A percentile compares a stretch with the other conserved stretches of the same genome.
Conservation (phyloP, 2,888 invertebrate genomes). For the Lasioglossum oenotherae region DNA sequence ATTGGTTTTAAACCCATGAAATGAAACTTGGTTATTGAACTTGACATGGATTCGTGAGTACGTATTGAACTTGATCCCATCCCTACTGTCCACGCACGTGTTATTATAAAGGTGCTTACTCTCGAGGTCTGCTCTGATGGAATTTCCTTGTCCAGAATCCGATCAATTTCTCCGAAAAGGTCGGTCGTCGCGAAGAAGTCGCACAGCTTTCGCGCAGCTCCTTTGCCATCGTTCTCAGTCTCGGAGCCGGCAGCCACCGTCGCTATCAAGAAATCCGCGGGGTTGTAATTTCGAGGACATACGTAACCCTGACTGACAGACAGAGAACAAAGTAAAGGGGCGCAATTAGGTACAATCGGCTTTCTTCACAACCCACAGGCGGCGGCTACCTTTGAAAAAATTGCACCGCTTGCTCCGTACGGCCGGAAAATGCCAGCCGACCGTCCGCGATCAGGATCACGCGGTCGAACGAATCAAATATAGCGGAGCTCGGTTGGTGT, state of each 20-base stretch:
- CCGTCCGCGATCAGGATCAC: constrained; percentile 94
- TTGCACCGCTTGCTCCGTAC: constrained; percentile 87
- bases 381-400: constrained; percentile 89
- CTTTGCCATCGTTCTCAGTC: constrained; percentile 88
- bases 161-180: constrained; percentile 90
- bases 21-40: too few relatives aligned
- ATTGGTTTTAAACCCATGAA: too few relatives aligned
- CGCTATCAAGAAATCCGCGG: constrained; percentile 95
- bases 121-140: background rate
- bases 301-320: constrained; percentile 88
- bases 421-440: constrained; percentile 93
- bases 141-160: constrained; percentile 90
- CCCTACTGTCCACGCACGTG: background rate
- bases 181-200: constrained; percentile 92
- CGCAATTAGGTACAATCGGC: background rate
- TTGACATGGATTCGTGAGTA: too few relatives aligned
- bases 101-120: background rate
- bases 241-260: constrained; percentile 92
- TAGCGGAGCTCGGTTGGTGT: constrained; percentile 96
- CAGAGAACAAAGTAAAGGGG: background rate
- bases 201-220: constrained; percentile 90
- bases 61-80: too few relatives aligned
- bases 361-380: background rate
- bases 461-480: constrained; percentile 93
- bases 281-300: constrained; percentile 94